These are phyloP conservation scores for Eubucco bourcierii DNA, from an alignment of 2,113 vertebrate species.

Conservation along the genomic window DNA sequence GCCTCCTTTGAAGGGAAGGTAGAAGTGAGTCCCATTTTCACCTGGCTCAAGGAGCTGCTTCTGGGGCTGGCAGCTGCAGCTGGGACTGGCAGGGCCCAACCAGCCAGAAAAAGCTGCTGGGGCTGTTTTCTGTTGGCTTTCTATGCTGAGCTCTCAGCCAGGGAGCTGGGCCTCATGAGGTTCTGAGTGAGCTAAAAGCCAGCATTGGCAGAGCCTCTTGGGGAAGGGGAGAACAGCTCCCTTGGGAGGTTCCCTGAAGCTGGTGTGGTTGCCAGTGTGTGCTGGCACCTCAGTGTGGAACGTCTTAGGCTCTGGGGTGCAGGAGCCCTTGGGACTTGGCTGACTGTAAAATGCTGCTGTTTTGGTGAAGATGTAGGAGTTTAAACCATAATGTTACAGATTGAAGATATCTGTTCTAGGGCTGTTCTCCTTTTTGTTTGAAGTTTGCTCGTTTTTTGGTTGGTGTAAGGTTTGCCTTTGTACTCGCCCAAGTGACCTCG, in stretches of 20 bases:
- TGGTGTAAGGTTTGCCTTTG: slow-evolving; percentile 19
- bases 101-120: neutral
- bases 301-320: neutral
- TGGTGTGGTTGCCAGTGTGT: neutral
- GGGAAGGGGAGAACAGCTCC: neutral
- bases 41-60: neutral
- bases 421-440: neutral
- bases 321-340: neutral
- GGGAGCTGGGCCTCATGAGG: rapidly evolving
- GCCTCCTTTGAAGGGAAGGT: neutral
- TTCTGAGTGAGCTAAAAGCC: neutral
- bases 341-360: neutral
- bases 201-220: rapidly evolving
- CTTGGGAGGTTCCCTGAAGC: rapidly evolving
- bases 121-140: neutral
- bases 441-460: neutral
- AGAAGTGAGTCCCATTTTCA: neutral
- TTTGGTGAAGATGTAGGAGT: neutral
- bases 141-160: neutral
- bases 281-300: no score
- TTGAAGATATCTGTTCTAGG: neutral
- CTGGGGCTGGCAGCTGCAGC: neutral
- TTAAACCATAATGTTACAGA: neutral
- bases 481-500: neutral
- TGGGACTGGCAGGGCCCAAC: neutral